Percentiles rank a stretch among this genome's conserved stretches.
phyloP scores from a whole-genome alignment of 2,888 invertebrate species.

The Iselma pallidipennis region DNA sequence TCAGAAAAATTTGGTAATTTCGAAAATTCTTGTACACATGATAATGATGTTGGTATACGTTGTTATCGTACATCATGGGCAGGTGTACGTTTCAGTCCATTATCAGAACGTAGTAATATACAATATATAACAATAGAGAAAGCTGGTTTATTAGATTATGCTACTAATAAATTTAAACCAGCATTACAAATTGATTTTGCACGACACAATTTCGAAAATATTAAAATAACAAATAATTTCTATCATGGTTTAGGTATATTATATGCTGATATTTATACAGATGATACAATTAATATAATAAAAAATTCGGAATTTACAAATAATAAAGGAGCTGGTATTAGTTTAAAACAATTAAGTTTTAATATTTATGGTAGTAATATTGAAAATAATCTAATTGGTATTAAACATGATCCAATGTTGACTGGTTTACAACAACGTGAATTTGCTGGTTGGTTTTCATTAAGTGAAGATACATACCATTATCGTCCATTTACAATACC shows the following conservation, averaged over 20 bases:
- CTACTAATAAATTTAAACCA: conserved; percentile 83
- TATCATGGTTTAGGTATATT: conserved; percentile 93
- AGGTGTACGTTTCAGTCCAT: conserved; percentile 85
- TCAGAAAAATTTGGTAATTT: conserved; percentile 77
- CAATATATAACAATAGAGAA: conserved; percentile 88
- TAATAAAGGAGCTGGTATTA: conserved; percentile 87
- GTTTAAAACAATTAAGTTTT: conserved; percentile 85
- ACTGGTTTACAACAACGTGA: conserved; percentile 84
- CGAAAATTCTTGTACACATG: conserved; percentile 86
- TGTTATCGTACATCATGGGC: conserved; percentile 95
- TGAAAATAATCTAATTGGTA: conserved; percentile 86
- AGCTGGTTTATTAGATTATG: conserved; percentile 92
- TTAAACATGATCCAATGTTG: conserved; percentile 89
- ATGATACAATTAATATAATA: conserved; percentile 78
- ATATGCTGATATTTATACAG: conserved; percentile 91
- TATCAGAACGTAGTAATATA: conserved; percentile 84
- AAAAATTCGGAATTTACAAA: conserved; percentile 82
- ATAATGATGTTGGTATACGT: conserved; percentile 84
- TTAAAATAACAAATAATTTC: conserved; percentile 81
- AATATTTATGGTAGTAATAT: conserved; percentile 77
- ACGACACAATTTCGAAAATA: conserved; percentile 79
- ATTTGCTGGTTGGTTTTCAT: conserved; percentile 88
- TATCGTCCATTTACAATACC: conserved; percentile 78
- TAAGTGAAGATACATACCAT: conserved; percentile 71
- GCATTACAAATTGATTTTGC: conserved; percentile 88